phyloP scores from a whole-genome alignment of 2,797 vertebrate species.

The Malacoraja senta region DNA sequence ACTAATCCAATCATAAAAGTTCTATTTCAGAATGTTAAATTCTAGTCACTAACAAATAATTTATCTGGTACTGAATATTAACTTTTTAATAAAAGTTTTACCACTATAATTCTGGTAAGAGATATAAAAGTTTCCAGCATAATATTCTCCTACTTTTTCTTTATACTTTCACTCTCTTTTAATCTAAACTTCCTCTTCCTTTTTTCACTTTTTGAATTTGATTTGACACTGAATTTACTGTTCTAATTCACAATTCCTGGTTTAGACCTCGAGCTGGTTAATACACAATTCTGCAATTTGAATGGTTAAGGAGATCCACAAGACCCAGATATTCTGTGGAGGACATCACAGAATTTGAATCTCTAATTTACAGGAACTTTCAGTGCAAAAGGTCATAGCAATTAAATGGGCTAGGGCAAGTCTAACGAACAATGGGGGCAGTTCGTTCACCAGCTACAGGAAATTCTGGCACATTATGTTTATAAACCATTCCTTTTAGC shows the following conservation, averaged over 20 bases:
- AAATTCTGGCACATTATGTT: background rate
- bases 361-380: background rate
- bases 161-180: background rate
- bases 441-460: background rate
- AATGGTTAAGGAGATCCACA: background rate
- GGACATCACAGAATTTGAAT: background rate
- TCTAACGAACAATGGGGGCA: background rate
- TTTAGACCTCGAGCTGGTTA: background rate
- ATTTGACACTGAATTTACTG: background rate
- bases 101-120: background rate
- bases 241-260: background rate
- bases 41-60: background rate
- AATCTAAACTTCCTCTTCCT: background rate
- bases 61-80: background rate
- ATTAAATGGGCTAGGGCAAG: background rate
- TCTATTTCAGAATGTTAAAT: background rate
- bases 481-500: slow-evolving; percentile 13
- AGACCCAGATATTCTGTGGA: background rate
- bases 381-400: background rate
- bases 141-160: background rate
- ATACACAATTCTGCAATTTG: background rate
- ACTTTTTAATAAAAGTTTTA: background rate
- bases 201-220: background rate
- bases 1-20: background rate
- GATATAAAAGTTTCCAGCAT: background rate